phyloP scores from a whole-genome alignment of 1,140 invertebrate species.

The Dendroctonus valens region DNA sequence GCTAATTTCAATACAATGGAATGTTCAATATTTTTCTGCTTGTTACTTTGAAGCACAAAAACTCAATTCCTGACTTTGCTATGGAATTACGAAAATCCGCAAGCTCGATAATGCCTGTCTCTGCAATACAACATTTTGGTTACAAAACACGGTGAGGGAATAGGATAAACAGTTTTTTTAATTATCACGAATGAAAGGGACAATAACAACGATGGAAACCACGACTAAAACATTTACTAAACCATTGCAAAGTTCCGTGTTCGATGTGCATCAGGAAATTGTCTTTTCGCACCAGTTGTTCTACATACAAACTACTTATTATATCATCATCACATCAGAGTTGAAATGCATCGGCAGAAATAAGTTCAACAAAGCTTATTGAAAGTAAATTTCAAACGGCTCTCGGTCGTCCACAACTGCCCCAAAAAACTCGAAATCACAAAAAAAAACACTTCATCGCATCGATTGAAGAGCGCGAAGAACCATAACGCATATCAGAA shows the following conservation, averaged over 20 bases:
- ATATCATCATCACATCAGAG: too few species aligned
- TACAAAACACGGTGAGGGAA: constrained; percentile 7
- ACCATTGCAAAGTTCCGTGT: neutral
- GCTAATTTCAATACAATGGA: too few species aligned
- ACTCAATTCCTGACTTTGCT: too few species aligned
- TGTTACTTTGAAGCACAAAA: too few species aligned
- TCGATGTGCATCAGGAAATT: constrained; percentile 1
- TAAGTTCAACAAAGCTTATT: neutral
- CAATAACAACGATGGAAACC: constrained; percentile 22
- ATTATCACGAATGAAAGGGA: constrained; percentile 11
- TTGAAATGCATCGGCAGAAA: too few species aligned
- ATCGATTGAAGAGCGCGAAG: constrained; percentile 19
- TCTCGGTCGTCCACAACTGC: neutral
- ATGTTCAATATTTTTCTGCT: too few species aligned
- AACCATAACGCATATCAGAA: constrained; percentile 42
- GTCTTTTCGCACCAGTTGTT: too few species aligned
- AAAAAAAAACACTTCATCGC: constrained; percentile 17
- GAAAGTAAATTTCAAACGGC: neutral
- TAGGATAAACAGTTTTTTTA: neutral
- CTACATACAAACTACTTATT: too few species aligned
- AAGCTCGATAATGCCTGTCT: too few species aligned
- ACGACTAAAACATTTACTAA: constrained; percentile 29
- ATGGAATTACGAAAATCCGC: too few species aligned
- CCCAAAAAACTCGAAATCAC: constrained; percentile 1
- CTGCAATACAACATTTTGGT: constrained; percentile 8